A percentile compares a stretch with the other conserved stretches of the same genome.
These are phyloP conservation scores for Perdita meconis DNA, from an alignment of 2,888 invertebrate species.

Conservation along the genomic window DNA sequence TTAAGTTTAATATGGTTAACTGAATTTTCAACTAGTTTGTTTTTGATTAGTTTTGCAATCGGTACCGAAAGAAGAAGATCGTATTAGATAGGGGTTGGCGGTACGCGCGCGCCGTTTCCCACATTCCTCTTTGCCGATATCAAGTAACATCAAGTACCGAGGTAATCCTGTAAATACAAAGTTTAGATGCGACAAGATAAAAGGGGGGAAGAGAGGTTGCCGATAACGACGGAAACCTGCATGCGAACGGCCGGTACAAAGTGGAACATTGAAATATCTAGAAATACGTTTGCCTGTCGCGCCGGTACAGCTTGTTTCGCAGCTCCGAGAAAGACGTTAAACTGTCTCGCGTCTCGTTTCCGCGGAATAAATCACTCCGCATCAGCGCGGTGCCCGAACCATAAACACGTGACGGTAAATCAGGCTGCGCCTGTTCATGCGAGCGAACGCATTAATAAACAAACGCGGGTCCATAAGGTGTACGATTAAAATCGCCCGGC, in stretches of 20 bases:
- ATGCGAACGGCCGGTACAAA: not conserved
- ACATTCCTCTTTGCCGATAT: too few relatives aligned
- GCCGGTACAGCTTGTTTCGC: conserved; percentile 7
- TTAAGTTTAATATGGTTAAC: too few relatives aligned
- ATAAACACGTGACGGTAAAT: conserved; percentile 68
- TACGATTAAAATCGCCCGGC: conserved; percentile 71
- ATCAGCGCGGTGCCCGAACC: conserved; percentile 66
- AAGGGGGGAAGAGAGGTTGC: not conserved
- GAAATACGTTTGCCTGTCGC: not conserved
- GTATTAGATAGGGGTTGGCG: too few relatives aligned
- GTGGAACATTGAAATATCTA: not conserved
- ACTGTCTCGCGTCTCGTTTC: conserved; percentile 41
- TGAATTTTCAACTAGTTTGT: too few relatives aligned
- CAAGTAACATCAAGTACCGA: too few relatives aligned
- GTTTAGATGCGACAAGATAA: not conserved
- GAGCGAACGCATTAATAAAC: conserved; percentile 77
- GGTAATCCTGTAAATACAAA: too few relatives aligned
- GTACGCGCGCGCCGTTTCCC: too few relatives aligned
- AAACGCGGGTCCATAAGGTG: conserved; percentile 70
- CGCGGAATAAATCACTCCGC: conserved; percentile 68
- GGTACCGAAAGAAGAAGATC: too few relatives aligned
- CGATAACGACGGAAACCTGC: not conserved
- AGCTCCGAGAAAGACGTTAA: conserved; percentile 16
- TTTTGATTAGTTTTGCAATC: too few relatives aligned
- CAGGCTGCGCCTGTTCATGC: conserved; percentile 57